Conservation (phyloP, 2,797 vertebrate species). For the Tachyglossus aculeatus region DNA sequence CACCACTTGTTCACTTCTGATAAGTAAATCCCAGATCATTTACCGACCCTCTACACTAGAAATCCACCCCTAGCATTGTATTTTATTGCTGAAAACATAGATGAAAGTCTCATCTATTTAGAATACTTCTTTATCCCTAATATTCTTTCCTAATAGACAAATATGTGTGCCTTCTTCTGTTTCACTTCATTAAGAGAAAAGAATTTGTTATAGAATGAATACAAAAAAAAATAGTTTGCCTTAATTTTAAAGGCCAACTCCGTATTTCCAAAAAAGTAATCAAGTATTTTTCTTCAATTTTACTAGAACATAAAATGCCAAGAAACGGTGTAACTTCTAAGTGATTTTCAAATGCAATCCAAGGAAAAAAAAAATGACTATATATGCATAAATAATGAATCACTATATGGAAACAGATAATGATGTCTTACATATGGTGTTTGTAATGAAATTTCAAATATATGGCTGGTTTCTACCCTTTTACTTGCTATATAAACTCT, state of each 20-base stretch:
- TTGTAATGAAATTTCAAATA: no score
- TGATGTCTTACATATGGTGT: no score
- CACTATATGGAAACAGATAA: no score
- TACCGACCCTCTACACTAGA: slow-evolving; percentile 36
- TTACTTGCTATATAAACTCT: no score
- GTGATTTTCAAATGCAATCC: no score
- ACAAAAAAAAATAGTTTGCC: background rate
- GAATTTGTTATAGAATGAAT: slow-evolving; percentile 12
- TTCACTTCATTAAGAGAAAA: slow-evolving; percentile 33
- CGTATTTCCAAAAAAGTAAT: slow-evolving; percentile 26
- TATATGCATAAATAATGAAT: no score
- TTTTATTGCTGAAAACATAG: slow-evolving; percentile 20
- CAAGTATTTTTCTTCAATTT: slow-evolving; percentile 14
- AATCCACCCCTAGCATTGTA: slow-evolving; percentile 30
- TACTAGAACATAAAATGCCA: slow-evolving; percentile 25
- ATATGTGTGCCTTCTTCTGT: background rate
- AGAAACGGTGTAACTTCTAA: background rate
- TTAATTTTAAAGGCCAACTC: slow-evolving; percentile 22
- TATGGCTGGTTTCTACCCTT: no score
- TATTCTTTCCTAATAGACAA: slow-evolving; percentile 34
- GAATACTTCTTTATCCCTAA: slow-evolving; percentile 20
- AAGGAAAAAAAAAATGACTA: no score
- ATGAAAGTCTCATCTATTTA: slow-evolving; percentile 19
- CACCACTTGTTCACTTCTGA: slow-evolving; percentile 51
- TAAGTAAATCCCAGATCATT: slow-evolving; percentile 52